A percentile compares a stretch with the other conserved stretches of the same genome.
These are phyloP conservation scores for Neolamprologus kungweensis DNA, from an alignment of 2,113 vertebrate species.

Conservation along the genomic window DNA sequence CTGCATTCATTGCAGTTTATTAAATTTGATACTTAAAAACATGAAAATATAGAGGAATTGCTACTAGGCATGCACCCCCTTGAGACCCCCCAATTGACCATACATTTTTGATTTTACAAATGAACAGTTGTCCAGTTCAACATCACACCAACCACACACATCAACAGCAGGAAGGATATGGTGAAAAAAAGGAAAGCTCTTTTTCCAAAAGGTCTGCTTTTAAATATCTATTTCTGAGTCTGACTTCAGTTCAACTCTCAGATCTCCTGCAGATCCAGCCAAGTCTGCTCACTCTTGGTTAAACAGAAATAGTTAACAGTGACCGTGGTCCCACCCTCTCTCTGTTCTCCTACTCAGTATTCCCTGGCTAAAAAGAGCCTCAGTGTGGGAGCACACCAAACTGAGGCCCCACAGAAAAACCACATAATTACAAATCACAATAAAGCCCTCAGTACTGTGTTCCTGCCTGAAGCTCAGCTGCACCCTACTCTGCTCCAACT, in stretches of 20 bases:
- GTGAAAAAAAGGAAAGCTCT: not conserved
- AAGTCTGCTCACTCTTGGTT: conserved; percentile 15
- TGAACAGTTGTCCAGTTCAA: not conserved
- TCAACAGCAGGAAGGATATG: not conserved
- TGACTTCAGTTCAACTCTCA: not conserved
- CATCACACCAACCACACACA: not conserved
- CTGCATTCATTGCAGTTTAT: not conserved
- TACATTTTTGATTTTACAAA: not conserved
- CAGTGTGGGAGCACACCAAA: conserved; percentile 62
- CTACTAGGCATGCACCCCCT: not conserved
- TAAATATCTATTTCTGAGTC: not conserved
- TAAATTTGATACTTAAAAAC: not conserved
- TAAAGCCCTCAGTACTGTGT: conserved; percentile 65
- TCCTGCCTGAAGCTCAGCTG: conserved; percentile 62
- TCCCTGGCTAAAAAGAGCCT: conserved; percentile 56
- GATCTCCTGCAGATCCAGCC: not conserved
- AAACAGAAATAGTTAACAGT: conserved; percentile 44
- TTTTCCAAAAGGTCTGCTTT: not conserved
- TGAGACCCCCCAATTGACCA: not conserved
- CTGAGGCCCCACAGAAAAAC: conserved; percentile 67
- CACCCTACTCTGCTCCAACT: conserved; percentile 44
- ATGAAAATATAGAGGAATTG: not conserved
- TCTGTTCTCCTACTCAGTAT: conserved; percentile 61
- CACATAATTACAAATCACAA: conserved; percentile 75
- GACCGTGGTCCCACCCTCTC: conserved; percentile 38